Evolutionary conservation across 2,113 vertebrate species (phyloP).

Genomic region (Charadrius vociferus): DNA sequence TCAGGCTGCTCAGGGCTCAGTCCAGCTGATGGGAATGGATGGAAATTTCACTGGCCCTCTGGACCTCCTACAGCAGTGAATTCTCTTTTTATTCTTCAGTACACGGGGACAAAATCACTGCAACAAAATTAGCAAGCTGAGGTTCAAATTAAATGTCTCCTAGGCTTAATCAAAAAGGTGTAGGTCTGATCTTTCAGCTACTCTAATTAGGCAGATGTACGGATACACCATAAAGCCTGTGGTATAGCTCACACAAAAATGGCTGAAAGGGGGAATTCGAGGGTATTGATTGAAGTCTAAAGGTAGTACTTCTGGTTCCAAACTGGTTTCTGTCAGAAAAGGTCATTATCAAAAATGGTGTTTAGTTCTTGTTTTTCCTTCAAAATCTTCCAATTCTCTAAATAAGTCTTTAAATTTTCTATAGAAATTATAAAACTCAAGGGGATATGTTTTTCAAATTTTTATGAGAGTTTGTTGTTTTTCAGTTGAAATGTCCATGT

Average conservation of each 20-base stretch:
- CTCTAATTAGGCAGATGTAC: background rate
- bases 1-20: background rate
- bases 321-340: background rate
- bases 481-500: background rate
- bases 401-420: background rate
- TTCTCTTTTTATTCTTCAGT: background rate
- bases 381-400: background rate
- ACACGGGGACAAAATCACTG: background rate
- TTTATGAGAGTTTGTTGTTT: background rate
- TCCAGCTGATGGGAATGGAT: background rate
- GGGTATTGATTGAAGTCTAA: background rate
- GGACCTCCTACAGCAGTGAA: background rate
- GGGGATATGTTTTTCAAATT: rapidly evolving
- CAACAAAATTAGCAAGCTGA: background rate
- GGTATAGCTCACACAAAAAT: background rate
- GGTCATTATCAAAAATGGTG: background rate
- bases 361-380: background rate
- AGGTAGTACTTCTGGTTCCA: background rate
- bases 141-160: background rate
- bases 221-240: background rate
- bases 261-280: background rate
- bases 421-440: background rate
- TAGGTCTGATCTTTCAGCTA: background rate
- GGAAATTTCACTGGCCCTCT: background rate
- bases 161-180: background rate